A percentile compares a stretch with the other conserved stretches of the same genome.
phyloP scores from a whole-genome alignment of 2,797 vertebrate genomes.

The Tadarida brasiliensis region DNA sequence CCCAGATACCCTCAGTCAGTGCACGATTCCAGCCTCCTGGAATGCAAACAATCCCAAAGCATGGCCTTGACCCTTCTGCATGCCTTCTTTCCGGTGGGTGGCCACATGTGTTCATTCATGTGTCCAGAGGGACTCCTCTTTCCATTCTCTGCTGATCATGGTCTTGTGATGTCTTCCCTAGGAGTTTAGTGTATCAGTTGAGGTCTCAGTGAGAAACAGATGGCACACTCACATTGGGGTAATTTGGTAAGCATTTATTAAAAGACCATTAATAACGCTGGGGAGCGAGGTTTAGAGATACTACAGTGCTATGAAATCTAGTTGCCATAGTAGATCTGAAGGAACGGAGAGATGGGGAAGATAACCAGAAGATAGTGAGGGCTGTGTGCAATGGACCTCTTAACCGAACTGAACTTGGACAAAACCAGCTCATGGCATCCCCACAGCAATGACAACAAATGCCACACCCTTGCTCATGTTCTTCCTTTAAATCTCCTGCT shows the following conservation, averaged over 20 bases:
- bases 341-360: background rate
- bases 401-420: background rate
- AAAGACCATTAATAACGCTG: slow-evolving; percentile 31
- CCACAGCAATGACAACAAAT: too few relatives aligned
- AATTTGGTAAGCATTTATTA: slow-evolving; percentile 54
- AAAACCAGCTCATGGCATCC: background rate
- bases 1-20: background rate
- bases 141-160: background rate
- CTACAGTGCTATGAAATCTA: background rate
- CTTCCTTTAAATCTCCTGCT: background rate
- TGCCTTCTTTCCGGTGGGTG: background rate
- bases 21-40: background rate
- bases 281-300: background rate
- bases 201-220: slow-evolving; percentile 34
- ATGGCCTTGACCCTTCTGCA: background rate
- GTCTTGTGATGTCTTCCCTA: background rate
- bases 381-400: background rate
- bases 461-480: accelerated
- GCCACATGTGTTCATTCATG: background rate
- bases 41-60: background rate
- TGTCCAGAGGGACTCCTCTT: background rate
- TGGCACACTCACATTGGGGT: background rate
- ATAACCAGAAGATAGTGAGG: background rate
- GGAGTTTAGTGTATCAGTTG: slow-evolving; percentile 17
- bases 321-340: background rate